Base-by-base conservation (phyloP, 1,140 invertebrate species). In the Telenomus remus region DNA sequence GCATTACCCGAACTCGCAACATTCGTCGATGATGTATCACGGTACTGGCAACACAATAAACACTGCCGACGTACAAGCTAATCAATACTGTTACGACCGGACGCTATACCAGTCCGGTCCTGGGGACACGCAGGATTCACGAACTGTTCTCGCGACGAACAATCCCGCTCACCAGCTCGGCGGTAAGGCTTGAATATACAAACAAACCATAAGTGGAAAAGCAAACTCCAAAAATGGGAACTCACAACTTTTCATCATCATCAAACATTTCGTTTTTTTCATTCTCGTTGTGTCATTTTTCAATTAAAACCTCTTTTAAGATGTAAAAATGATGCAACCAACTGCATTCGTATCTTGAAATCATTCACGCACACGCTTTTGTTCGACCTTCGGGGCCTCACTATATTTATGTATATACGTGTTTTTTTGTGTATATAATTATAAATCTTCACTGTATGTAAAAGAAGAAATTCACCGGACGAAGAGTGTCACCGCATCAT, bases 21-120 rank as follows among this genome's bases (percentile, higher is more conserved):
- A 90, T 79, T 84, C 86, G 77, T 85, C 87, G 80, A 88, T 89
- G 87, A 85, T 90, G 85, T 90, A 90, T 84, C 87, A 88, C 79
- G 86, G 87, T 50, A 82, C 79, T 54, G 80, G 83, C 55, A 86
- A 83, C 71, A 85, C 82, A 64, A 82, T 85, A 80, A 86, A 82
- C 80, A 83, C 82, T 75, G 81, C 80, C 73, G 84, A 86, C 64
- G 84, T 86, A 83, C 88, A 88, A 82, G 86, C 84, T 82, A 89
- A 88, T 86, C 90, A 90, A 87, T 91, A 89, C 88, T 90, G 89
- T 90, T 91, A 90, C 82, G 90, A 91, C 88, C 89, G 90, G 85
- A 87, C 88, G 85, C 86, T 89, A 79, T 91, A 90, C 86, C 84
- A 85, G 83, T 86, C 88, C 83, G 88, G 82, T 82, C 87, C 85